Evolutionary conservation across 2,113 vertebrate genomes (phyloP), one percentile per base, ranked within the genome.

Genomic region (Typhlomys cinereus): DNA sequence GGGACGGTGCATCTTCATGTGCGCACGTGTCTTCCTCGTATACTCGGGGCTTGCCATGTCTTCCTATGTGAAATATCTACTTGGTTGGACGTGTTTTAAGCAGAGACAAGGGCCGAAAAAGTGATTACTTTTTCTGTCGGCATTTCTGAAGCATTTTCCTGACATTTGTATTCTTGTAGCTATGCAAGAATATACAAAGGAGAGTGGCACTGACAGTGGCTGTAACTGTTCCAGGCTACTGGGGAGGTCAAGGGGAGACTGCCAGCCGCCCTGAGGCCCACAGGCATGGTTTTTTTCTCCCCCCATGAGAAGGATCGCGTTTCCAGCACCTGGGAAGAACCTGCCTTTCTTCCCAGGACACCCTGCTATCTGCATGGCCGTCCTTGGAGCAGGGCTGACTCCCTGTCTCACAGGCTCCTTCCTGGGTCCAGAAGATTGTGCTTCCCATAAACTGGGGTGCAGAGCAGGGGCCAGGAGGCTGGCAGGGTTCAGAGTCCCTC

Each of bases 281-380:
- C 1, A 12, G 48, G 39, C 8, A 13, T 69, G 62, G 46, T 71
- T 39, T 39, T 31, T 23, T 46, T 3, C 21, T 20, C 29, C 50
- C 20, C 12, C 34, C 48, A 0, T 9, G 76, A 46, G 83, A 23
- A 29, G 39, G 69, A 48, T 67, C 0, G 7, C 20, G 41, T 84
- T 89, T 66, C 75, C 0, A 15, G 36, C 20, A 4, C 13, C 0
- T 44, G 54, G 92, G 52, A 74, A 66, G 85, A 71, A 86, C 29
- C 92, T 95, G 93, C 74, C 18, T 44, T 54, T 92, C 75, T 83
- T 95, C 95, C 93, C 94, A 95, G 88, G n/a, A 41, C n/a, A 46
- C 31, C 5, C 59, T 78, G n/a, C 83, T 0, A 3, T n/a, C n/a
- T 48, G 54, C 17, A 3, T 39, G 9, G 25, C 57, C 27, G 75